Conservation (phyloP, 2,797 vertebrate genomes). For the Sciurus carolinensis region DNA sequence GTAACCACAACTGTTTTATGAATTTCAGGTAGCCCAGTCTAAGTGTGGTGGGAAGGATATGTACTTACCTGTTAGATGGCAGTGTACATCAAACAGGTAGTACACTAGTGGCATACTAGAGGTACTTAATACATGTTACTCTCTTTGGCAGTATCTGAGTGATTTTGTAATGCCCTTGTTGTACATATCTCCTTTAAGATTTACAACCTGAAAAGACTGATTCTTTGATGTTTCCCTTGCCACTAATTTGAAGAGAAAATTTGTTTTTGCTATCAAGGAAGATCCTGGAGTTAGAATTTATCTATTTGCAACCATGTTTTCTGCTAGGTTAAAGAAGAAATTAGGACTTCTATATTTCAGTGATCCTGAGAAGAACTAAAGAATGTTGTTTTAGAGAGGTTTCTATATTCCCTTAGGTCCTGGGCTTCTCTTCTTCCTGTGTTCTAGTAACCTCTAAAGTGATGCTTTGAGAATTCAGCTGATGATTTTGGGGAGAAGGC, state of each 20-base stretch:
- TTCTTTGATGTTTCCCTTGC: constrained; percentile 43
- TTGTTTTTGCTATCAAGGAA: constrained; percentile 21
- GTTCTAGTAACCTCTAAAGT: background rate
- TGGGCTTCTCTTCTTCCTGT: background rate
- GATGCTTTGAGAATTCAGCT: background rate
- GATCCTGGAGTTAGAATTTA: background rate
- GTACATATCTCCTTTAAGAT: background rate
- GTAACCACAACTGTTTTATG: background rate
- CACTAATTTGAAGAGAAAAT: constrained; percentile 61
- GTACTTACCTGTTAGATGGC: background rate
- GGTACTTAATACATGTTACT: background rate
- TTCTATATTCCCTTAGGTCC: background rate
- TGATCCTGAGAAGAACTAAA: background rate
- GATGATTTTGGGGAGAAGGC: constrained; percentile 1
- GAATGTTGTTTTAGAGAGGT: constrained; percentile 23
- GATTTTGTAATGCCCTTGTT: background rate
- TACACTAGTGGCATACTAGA: background rate
- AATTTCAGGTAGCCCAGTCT: background rate
- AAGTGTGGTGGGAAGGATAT: background rate
- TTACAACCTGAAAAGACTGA: background rate
- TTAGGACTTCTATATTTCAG: background rate
- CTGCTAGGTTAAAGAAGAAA: constrained; percentile 29
- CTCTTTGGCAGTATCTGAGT: background rate
- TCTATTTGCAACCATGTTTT: constrained; percentile 10
- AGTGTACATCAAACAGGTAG: background rate